phyloP scores from a whole-genome alignment of 2,113 vertebrate species.

The Cinclus mexicanus region DNA sequence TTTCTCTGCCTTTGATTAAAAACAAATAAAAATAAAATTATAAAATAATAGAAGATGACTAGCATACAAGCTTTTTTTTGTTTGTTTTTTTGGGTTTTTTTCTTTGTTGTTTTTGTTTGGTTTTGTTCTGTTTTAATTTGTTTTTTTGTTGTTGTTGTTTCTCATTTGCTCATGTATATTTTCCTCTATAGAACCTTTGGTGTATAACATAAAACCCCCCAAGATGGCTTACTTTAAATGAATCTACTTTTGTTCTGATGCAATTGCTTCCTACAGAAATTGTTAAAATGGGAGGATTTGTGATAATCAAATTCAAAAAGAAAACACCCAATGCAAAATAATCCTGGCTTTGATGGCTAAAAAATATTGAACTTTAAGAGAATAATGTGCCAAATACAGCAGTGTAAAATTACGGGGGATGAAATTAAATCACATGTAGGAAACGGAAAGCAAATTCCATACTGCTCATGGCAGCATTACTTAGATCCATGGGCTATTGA shows the following conservation, averaged over 20 bases:
- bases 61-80: neutral
- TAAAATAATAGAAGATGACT: neutral
- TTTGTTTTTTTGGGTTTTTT: too few relatives aligned
- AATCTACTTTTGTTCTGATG: neutral
- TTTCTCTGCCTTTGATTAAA: neutral
- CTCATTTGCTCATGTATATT: neutral
- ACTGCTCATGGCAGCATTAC: neutral
- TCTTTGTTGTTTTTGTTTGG: too few relatives aligned
- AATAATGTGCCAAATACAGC: neutral
- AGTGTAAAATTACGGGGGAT: neutral
- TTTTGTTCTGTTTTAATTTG: too few relatives aligned
- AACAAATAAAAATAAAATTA: neutral
- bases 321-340: fast-evolving
- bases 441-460: neutral
- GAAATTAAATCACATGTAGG: neutral
- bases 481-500: neutral
- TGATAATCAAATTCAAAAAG: neutral
- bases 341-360: neutral
- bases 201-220: neutral
- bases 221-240: neutral
- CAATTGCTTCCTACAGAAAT: neutral
- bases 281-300: neutral
- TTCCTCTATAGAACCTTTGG: neutral
- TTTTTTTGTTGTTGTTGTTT: neutral
- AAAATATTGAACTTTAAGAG: neutral